Evolutionary conservation across 92 coral and sea anemone species (phyloP), one percentile per base, ranked within the genome.

Genomic region (Pocillopora meandrina): DNA sequence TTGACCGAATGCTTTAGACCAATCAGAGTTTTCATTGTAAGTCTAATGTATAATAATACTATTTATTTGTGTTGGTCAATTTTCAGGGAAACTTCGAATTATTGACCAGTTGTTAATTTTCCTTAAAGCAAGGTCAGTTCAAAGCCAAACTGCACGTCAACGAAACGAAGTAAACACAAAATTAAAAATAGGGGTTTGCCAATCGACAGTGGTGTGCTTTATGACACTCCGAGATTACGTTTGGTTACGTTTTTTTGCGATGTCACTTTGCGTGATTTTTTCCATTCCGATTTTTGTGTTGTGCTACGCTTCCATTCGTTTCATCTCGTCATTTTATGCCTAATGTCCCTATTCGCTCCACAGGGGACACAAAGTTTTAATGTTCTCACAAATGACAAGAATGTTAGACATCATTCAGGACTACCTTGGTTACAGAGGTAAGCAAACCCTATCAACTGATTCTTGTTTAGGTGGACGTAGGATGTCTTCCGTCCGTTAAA

Each of bases 331-430:
- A 68, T 26, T 0, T 18, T 15, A 13, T 36, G 56, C 16, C 16
- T 21, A 13, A 15, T 31, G 13, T 47, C 42, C 47, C 12, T 56
- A 11, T 56, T 19, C 2, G 58, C 3, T 71, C 21, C 0, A 14
- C 47, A 95, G 98, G 82, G 93, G 92, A 60, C 98, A 95, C 80
- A 95, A 95, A 64, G 98, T 95, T 52, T 78, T 95, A 71, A 77
- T 95, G 86, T 95, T 95, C 74, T 95, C 98, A 12, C 98, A 95
- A 79, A 95, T 95, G 98, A 81, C 95, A 42, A 90, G 97, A 72
- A 92, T 95, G 93, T 77, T 95, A 81, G 98, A 95, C 75, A 95
- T 95, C 72, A 87, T 95, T 56, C 98, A 95, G 87, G 98, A 95
- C 79, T 95, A 91, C 74, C 87, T 93, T 61, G 98, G 98, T 17